phyloP scores from a whole-genome alignment of 2,797 vertebrate genomes.

The Nothura maculosa region DNA sequence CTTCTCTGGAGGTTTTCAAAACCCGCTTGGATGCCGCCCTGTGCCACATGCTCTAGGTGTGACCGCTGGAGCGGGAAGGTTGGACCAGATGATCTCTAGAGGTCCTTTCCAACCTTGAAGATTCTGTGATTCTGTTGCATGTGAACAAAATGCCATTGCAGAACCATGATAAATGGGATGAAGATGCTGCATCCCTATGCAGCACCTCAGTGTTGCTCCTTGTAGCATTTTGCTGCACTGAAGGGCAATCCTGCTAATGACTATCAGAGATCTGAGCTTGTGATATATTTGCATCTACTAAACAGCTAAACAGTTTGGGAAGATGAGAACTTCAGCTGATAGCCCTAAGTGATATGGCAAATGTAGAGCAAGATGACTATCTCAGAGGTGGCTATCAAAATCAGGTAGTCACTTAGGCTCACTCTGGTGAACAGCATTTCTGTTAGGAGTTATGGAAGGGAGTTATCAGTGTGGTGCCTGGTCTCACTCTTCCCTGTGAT shows the following conservation, averaged over 20 bases:
- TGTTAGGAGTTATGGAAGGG: background rate
- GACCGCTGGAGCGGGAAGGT: no score
- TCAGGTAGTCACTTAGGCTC: background rate
- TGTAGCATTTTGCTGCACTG: background rate
- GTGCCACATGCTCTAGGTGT: no score
- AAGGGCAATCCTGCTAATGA: background rate
- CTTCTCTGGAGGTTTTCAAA: no score
- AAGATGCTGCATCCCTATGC: background rate
- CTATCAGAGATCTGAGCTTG: background rate
- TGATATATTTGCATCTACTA: background rate
- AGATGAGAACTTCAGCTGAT: background rate
- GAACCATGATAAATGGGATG: background rate
- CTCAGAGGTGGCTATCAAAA: background rate
- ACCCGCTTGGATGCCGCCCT: no score
- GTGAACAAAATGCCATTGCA: background rate
- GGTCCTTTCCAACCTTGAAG: no score
- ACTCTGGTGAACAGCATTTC: background rate
- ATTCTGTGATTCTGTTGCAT: no score
- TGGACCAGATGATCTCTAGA: no score
- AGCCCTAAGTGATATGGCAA: background rate
- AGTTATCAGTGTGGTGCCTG: background rate
- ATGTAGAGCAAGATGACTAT: accelerated
- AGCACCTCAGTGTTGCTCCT: background rate
- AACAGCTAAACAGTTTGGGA: background rate
- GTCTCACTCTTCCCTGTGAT: accelerated